Percentiles rank a stretch among this genome's conserved stretches.
Evolutionary conservation across 1,140 invertebrate genomes (phyloP).

Genomic region (Nomia melanderi): DNA sequence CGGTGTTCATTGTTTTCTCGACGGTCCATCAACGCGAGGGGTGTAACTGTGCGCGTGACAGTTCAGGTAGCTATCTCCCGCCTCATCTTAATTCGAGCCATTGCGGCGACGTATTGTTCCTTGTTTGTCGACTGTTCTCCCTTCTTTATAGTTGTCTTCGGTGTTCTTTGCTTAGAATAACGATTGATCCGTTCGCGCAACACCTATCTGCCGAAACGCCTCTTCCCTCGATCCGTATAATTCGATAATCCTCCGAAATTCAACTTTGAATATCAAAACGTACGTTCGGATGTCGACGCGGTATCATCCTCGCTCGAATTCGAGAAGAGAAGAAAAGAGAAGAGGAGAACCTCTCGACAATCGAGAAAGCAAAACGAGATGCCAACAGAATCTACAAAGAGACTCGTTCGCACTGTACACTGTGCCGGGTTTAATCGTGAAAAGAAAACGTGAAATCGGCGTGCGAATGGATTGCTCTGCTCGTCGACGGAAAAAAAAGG

Average conservation of each 20-base stretch:
- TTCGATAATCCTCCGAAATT: too few relatives aligned
- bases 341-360: too few relatives aligned
- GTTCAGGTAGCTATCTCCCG: not conserved
- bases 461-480: not conserved
- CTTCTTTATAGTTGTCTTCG: not conserved
- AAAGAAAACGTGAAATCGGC: not conserved
- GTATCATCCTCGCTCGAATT: too few relatives aligned
- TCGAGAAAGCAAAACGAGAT: too few relatives aligned
- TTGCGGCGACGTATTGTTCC: not conserved
- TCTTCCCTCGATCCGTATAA: too few relatives aligned
- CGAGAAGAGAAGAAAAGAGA: too few relatives aligned
- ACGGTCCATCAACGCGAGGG: conserved; percentile 4
- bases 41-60: conserved; percentile 13
- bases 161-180: too few relatives aligned
- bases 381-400: not conserved
- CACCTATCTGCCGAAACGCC: too few relatives aligned
- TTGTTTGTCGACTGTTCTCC: not conserved
- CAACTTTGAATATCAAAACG: too few relatives aligned
- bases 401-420: not conserved
- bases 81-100: conserved; percentile 1
- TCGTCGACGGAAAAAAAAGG: conserved; percentile 15
- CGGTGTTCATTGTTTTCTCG: conserved; percentile 34
- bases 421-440: not conserved
- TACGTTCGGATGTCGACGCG: too few relatives aligned
- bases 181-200: too few relatives aligned